Evolutionary conservation across 2,797 vertebrate species (phyloP).

Genomic region (Emys orbicularis): DNA sequence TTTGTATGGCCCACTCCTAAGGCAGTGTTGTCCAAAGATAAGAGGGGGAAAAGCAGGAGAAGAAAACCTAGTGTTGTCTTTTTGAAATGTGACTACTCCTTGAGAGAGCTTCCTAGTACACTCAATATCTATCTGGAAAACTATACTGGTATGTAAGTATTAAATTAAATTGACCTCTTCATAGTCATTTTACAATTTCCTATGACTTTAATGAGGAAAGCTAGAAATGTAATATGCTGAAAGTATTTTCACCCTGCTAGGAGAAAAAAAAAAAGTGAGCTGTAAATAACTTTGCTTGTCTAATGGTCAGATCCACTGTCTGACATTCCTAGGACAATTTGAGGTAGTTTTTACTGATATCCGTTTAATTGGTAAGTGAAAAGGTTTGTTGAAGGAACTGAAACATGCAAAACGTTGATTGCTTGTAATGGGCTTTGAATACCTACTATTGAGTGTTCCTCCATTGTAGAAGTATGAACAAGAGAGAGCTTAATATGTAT

Average conservation of each 20-base stretch:
- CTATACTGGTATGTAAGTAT: not conserved
- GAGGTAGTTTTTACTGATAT: not conserved
- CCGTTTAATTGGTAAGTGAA: not conserved
- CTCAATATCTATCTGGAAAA: not conserved
- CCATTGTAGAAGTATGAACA: not conserved
- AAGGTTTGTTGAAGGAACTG: not conserved
- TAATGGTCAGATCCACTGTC: not conserved
- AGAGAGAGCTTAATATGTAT: not conserved
- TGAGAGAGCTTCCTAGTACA: not conserved
- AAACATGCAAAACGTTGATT: not conserved
- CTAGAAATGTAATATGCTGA: not conserved
- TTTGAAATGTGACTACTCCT: not conserved
- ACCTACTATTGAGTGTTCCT: not conserved
- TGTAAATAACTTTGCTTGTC: not conserved
- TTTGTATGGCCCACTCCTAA: not conserved
- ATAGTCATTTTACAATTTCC: constrained; percentile 2
- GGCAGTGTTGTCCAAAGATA: not conserved
- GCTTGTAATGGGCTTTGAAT: not conserved
- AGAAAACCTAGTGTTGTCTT: not conserved
- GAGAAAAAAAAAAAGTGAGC: not conserved
- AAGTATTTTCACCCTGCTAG: not conserved
- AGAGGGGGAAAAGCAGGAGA: not conserved
- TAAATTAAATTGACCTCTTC: not conserved
- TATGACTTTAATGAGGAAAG: constrained; percentile 2
- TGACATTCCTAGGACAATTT: not conserved